phyloP scores from a whole-genome alignment of 2,113 vertebrate species.

The Noctilio leporinus region DNA sequence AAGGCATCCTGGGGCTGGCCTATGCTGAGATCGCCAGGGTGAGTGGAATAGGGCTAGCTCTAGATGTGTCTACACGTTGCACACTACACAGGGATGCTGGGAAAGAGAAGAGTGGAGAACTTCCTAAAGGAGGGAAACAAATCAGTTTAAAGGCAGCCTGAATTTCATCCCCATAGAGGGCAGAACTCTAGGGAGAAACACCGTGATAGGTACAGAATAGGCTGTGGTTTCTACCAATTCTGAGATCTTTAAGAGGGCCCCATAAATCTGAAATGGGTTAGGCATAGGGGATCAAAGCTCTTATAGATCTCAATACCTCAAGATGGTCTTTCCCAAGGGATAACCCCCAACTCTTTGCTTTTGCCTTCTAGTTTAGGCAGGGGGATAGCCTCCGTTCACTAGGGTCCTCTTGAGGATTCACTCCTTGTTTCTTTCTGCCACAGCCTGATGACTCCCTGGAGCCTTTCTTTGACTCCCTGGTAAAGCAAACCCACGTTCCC shows the following conservation, averaged over 20 bases:
- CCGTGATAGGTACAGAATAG: not conserved
- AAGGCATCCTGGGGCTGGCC: constrained; percentile 96
- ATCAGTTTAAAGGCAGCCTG: not conserved
- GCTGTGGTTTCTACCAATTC: not conserved
- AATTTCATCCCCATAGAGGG: not conserved
- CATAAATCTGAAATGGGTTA: not conserved
- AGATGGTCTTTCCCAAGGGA: not conserved
- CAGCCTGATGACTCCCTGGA: constrained; percentile 94
- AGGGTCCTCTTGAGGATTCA: not conserved
- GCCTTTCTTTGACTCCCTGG: constrained; percentile 97
- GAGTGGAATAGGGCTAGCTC: constrained; percentile 55
- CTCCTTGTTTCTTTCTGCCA: constrained; percentile 29
- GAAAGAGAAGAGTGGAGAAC: not conserved
- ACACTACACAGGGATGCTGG: not conserved
- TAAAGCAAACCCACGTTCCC: constrained; percentile 91
- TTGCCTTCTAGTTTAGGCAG: not conserved
- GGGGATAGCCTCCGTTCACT: not conserved
- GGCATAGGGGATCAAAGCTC: not conserved
- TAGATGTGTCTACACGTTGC: not conserved
- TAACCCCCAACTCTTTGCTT: not conserved
- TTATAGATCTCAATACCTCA: not conserved
- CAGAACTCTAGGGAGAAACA: not conserved
- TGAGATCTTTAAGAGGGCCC: not conserved
- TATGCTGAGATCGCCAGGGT: constrained; percentile 97
- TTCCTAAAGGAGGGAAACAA: not conserved